These are phyloP conservation scores for Flabesymbios commensalis DNA, from an alignment of 2,888 invertebrate genomes.

Conservation along the genomic window DNA sequence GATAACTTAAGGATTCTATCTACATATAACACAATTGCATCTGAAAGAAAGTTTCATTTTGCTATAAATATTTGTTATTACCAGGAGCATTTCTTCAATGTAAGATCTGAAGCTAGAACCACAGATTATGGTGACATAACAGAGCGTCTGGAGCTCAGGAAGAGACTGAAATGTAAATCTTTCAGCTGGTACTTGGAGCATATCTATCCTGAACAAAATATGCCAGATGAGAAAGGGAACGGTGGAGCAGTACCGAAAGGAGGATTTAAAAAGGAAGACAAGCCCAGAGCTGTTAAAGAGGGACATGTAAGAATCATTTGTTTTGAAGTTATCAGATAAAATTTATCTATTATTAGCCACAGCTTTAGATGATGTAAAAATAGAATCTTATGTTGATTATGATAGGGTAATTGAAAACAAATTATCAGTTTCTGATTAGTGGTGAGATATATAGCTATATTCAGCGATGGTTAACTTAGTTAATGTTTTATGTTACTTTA, in stretches of 20 bases:
- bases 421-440: too few relatives aligned
- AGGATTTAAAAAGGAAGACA: neutral
- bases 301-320: slow-evolving; percentile 14
- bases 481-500: too few relatives aligned
- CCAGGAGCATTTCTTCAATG: slow-evolving; percentile 77
- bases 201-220: slow-evolving; percentile 68
- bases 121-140: slow-evolving; percentile 77
- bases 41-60: neutral
- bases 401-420: too few relatives aligned
- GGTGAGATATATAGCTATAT: too few relatives aligned
- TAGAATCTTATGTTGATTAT: too few relatives aligned
- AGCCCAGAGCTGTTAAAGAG: slow-evolving; percentile 2
- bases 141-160: slow-evolving; percentile 73
- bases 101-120: slow-evolving; percentile 67
- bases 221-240: slow-evolving; percentile 21
- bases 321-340: neutral
- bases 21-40: too few relatives aligned
- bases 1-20: too few relatives aligned
- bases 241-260: slow-evolving; percentile 13
- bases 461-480: too few relatives aligned
- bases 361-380: too few relatives aligned
- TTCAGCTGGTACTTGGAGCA: slow-evolving; percentile 84
- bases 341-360: too few relatives aligned
- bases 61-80: slow-evolving; percentile 30
- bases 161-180: slow-evolving; percentile 76